Evolutionary conservation across 2,888 invertebrate genomes (phyloP).

Genomic region (Nebria salina): DNA sequence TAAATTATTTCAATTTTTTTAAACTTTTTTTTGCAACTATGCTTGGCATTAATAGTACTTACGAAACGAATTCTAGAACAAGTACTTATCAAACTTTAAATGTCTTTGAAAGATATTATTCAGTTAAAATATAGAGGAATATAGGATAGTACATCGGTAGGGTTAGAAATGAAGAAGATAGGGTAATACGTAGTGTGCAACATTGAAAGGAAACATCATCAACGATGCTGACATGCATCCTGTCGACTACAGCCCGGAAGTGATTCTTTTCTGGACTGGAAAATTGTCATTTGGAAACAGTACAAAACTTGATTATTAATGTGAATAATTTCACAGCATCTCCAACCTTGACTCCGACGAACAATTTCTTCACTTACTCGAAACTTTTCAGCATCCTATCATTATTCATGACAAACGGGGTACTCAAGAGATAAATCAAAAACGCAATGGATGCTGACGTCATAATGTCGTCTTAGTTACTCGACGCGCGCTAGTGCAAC

Average conservation of each 20-base stretch:
- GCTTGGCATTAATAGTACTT: too few species aligned
- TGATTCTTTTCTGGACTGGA: background rate
- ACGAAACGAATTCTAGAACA: too few species aligned
- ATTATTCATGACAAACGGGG: constrained; percentile 41
- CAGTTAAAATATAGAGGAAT: background rate
- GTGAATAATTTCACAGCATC: constrained; percentile 40
- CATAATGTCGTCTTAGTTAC: background rate
- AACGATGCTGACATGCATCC: background rate
- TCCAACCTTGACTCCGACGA: constrained; percentile 26
- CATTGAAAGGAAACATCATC: constrained; percentile 1
- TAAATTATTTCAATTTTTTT: too few species aligned
- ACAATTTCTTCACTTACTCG: background rate
- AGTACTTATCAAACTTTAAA: background rate
- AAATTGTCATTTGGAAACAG: background rate
- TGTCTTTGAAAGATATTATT: background rate
- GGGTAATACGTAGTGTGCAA: constrained; percentile 5
- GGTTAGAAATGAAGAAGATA: background rate
- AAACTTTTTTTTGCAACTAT: too few species aligned
- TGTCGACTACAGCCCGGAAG: background rate
- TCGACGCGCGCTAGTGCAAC: background rate
- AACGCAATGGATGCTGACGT: constrained; percentile 3
- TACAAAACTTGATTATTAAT: constrained; percentile 38
- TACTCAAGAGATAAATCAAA: constrained; percentile 27
- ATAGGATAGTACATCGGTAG: background rate
- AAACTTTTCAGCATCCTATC: constrained; percentile 40